Percentiles rank a stretch among this genome's conserved stretches.
These are phyloP conservation scores for Antechinus flavipes DNA, from an alignment of 2,113 vertebrate species.

Conservation along the genomic window DNA sequence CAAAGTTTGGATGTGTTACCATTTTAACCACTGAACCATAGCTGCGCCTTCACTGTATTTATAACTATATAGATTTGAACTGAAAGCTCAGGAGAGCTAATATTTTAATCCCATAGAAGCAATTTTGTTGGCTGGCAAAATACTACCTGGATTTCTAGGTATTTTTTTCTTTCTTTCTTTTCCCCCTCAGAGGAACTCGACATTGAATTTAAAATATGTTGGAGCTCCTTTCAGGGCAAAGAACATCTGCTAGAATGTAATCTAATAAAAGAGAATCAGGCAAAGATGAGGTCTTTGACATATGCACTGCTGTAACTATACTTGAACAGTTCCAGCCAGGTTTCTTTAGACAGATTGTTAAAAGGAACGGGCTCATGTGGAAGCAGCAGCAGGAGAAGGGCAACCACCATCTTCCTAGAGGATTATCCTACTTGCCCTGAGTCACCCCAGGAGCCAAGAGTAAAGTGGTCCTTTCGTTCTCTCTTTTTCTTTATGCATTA, in stretches of 20 bases:
- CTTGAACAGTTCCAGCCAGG: background rate
- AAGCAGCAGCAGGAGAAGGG: rapidly evolving
- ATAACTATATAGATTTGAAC: background rate
- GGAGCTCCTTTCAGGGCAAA: rapidly evolving
- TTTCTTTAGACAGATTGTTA: background rate
- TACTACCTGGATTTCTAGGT: background rate
- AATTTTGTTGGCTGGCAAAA: constrained; percentile 35
- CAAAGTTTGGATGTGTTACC: background rate
- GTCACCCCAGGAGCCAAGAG: background rate
- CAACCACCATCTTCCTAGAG: background rate
- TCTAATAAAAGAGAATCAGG: background rate
- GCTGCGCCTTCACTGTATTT: background rate
- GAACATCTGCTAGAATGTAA: constrained; percentile 41
- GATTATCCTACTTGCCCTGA: rapidly evolving
- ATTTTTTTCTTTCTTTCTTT: background rate
- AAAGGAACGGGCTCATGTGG: rapidly evolving
- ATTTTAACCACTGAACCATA: background rate
- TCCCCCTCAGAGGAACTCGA: background rate
- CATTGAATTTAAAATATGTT: constrained; percentile 25
- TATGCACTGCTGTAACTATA: background rate
- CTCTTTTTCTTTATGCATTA: background rate
- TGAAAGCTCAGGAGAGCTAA: constrained; percentile 9
- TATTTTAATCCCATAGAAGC: constrained; percentile 60
- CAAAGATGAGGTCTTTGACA: background rate
- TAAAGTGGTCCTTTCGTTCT: background rate